phyloP scores from a whole-genome alignment of 2,888 invertebrate species.

The Nasonovia ribisnigri region DNA sequence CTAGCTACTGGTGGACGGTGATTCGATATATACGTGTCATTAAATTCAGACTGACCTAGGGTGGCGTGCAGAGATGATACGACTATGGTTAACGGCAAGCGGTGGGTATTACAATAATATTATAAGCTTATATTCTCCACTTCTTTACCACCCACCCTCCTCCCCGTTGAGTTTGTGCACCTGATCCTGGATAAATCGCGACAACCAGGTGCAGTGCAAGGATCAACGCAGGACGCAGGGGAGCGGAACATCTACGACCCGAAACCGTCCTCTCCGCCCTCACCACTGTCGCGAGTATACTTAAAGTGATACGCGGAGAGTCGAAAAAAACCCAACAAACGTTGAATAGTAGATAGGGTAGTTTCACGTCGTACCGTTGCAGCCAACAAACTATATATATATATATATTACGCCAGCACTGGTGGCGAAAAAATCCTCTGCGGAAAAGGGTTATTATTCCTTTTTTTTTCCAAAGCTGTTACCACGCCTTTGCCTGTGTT shows the following conservation, averaged over 20 bases:
- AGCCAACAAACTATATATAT: background rate
- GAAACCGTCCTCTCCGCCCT: background rate
- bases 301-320: background rate
- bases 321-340: background rate
- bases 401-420: background rate
- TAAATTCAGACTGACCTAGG: background rate
- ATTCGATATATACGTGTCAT: background rate
- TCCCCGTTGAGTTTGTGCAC: background rate
- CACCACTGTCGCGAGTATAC: background rate
- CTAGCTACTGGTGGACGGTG: background rate
- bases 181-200: background rate
- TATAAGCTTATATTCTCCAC: conserved; percentile 1
- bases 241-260: conserved; percentile 7
- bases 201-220: background rate
- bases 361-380: background rate
- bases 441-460: background rate
- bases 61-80: background rate
- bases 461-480: background rate
- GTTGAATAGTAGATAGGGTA: background rate
- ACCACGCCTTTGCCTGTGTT: background rate
- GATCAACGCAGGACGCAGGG: background rate
- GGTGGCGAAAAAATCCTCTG: background rate
- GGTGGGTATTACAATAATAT: background rate
- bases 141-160: background rate
- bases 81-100: background rate